Conservation (phyloP, 2,113 vertebrate genomes). For the Bostrychus sinensis region DNA sequence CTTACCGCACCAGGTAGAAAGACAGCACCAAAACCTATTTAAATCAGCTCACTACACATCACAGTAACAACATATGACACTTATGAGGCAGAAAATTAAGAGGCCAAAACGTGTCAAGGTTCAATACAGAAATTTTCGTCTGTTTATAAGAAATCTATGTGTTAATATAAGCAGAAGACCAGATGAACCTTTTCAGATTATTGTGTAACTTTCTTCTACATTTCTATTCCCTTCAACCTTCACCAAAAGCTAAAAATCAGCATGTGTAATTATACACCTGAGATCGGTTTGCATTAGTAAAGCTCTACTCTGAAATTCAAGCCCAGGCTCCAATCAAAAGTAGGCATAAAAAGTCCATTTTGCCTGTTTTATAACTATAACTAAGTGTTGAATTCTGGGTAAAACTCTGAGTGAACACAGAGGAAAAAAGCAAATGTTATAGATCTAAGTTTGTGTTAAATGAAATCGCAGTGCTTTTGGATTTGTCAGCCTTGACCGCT, state of each 20-base stretch:
- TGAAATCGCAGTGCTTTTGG: neutral
- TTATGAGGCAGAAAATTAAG: too few species aligned
- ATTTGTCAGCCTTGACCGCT: constrained; percentile 2
- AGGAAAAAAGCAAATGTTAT: neutral
- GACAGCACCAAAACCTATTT: too few species aligned
- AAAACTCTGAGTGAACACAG: neutral
- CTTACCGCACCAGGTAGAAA: too few species aligned
- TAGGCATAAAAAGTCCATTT: neutral
- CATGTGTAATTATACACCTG: neutral
- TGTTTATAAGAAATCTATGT: too few species aligned
- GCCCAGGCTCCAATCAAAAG: neutral
- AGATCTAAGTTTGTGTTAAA: neutral
- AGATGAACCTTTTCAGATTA: too few species aligned
- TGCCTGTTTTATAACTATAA: neutral
- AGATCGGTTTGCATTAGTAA: neutral
- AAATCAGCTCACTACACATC: too few species aligned
- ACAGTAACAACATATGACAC: too few species aligned
- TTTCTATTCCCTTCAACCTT: neutral
- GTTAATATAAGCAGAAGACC: too few species aligned
- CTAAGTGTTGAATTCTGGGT: neutral
- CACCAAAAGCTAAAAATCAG: neutral
- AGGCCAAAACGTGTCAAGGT: too few species aligned
- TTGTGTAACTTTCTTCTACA: neutral
- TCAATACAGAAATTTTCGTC: too few species aligned
- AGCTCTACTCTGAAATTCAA: too few species aligned